These are phyloP conservation scores for Euwallacea fornicatus DNA, from an alignment of 1,140 invertebrate species.

Conservation along the genomic window DNA sequence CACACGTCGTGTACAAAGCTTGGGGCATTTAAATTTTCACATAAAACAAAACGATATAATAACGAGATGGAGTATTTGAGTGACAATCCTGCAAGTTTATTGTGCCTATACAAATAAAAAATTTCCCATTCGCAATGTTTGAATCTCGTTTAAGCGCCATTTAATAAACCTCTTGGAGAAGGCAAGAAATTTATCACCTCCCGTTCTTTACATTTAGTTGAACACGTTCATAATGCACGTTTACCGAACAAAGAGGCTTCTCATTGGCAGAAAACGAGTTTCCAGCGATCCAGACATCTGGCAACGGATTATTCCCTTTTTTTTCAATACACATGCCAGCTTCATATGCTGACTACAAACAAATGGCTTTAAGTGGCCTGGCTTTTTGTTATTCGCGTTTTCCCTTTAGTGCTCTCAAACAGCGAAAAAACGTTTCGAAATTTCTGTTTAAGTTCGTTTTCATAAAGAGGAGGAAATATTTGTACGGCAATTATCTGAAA, in stretches of 20 bases:
- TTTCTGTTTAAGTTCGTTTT: constrained; percentile 15
- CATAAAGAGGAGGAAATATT: constrained; percentile 16
- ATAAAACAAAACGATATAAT: no score
- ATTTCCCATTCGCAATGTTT: background rate
- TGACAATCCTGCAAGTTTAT: background rate
- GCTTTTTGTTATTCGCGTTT: constrained; percentile 12
- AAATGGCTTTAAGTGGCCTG: constrained; percentile 15
- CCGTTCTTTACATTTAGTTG: background rate
- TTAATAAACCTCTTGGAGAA: background rate
- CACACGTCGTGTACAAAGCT: no score
- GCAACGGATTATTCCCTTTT: constrained; percentile 6
- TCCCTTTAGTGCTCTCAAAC: constrained; percentile 7
- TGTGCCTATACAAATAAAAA: background rate
- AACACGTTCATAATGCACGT: background rate
- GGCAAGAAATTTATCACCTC: background rate
- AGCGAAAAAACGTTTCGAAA: constrained; percentile 8
- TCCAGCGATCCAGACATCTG: background rate
- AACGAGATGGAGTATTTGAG: background rate
- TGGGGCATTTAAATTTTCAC: no score
- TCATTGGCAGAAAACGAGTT: constrained; percentile 3
- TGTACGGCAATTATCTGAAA: constrained; percentile 13
- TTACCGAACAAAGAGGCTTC: constrained; percentile 6
- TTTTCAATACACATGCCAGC: constrained; percentile 12
- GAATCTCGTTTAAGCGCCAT: background rate
- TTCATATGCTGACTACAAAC: constrained; percentile 14